Base-by-base conservation (phyloP, 1,140 invertebrate species). In the Drosophila virilis region DNA sequence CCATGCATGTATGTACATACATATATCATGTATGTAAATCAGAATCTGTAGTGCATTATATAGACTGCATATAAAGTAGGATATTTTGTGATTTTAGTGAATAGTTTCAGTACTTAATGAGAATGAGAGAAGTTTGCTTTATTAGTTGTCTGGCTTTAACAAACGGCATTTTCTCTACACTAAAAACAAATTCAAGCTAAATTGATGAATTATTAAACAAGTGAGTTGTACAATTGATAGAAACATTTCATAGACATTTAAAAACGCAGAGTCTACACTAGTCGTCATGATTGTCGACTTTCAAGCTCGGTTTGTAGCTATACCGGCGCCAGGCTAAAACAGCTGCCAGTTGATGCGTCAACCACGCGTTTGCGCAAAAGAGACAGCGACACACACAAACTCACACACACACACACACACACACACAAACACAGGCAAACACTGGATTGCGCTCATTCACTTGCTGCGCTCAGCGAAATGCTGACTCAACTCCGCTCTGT, bases 281-380 rank as follows among this genome's bases (percentile, higher is more conserved):
- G 32, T 46, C 62, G n/a, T 2, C 28, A 33, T 50, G 1, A 6
- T 42, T 46, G 42, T 22, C 13, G 10, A n/a, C 3, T 60, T 71
- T 13, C 10, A 67, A 78, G 75, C 71, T 84, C 72, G 79, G 83
- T 88, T 86, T 85, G 74, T 50, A 76, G 76, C 64, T 59, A 81
- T 85, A 85, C 72, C 83, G 79, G 80, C 80, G 72, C 72, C 76
- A 83, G 64, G 51, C 62, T 57, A 66, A 61, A 61, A 64, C 80
- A 80, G 77, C 80, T 84, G 73, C 77, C 72, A 69, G 43, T 54
- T 35, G 62, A 83, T 69, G 73, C 78, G 48, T 64, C 72, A 71
- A 77, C 69, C 40, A 50, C 57, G 83, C 82, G 82, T 88, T 82
- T 86, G 82, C 83, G 82, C 82, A 86, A 88, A 70, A 86, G 72